Base-by-base conservation (phyloP, 1,140 invertebrate genomes). In the fruit fly (Drosophila melanogaster) region DNA sequence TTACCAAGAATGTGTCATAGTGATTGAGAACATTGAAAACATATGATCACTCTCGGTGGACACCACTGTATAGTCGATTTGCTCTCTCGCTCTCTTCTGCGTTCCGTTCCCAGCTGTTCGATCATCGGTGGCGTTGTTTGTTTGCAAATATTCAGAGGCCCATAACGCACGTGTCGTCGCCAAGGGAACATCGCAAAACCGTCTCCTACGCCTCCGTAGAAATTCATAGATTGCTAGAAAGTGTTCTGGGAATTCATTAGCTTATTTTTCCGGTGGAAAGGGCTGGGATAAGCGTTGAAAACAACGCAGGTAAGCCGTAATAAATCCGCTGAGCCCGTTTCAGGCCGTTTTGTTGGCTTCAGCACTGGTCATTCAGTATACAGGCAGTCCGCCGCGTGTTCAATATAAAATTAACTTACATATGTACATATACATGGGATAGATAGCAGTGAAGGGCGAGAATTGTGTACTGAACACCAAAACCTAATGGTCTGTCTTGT, bases 151-250 rank as follows among this genome's bases (percentile, higher is more conserved):
- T 73, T 72, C 67, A 47, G 41, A 51, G 58, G 46, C 44, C 44
- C 44, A 73, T 57, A 64, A 56, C 67, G 71, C 72, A 75, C 72
- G 72, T 75, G 72, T 72, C 67, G 44, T 47, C 67, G 55, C 43
- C 22, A 14, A 33, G 66, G 19, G 40, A 59, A 71, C 44, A 56
- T 37, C 70, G 19, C 55, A 69, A 24, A 69, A 30, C 30, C 35
- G 22, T 11, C 26, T n/a, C 26, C 24, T 57, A 59, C 59, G 59
- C 59, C 58, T 62, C 38, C 53, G 51, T 41, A 73, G 17, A 54
- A 50, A 62, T 26, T 53, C 33, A 11, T 33, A 15, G 26, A 17
- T 26, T 72, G 30, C 24, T 37, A 66, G 11, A 26, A 10, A 26
- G n/a, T 4, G 17, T 56, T 38, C 44, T 49, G 43, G 11, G 30